Conservation (phyloP, 2,888 invertebrate species). For the Drosophila anomalata region DNA sequence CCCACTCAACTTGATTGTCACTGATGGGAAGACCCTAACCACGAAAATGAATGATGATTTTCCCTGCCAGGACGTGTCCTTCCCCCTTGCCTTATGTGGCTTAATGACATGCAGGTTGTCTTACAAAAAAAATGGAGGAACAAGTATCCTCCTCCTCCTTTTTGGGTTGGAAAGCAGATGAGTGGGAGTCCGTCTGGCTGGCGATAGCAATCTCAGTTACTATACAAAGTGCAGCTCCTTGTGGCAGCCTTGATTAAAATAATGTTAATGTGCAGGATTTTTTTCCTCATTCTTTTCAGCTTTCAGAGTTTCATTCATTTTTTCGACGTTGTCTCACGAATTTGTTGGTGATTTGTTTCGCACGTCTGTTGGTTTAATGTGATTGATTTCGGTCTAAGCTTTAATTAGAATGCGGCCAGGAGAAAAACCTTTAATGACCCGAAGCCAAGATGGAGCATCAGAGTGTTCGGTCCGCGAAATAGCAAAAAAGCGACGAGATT, state of each 20-base stretch:
- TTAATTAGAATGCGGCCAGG: slow-evolving; percentile 51
- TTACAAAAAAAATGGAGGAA: slow-evolving; percentile 35
- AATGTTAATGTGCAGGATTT: slow-evolving; percentile 48
- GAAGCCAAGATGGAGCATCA: slow-evolving; percentile 5
- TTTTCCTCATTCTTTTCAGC: slow-evolving; percentile 21
- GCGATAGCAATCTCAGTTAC: slow-evolving; percentile 56
- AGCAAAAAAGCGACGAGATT: slow-evolving; percentile 3
- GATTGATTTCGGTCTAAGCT: slow-evolving; percentile 52
- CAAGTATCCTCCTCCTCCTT: slow-evolving; percentile 38
- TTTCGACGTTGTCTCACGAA: slow-evolving; percentile 9
- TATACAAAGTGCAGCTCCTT: slow-evolving; percentile 45
- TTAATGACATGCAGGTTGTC: slow-evolving; percentile 71
- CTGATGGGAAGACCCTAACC: slow-evolving; percentile 17
- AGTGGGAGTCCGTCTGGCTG: slow-evolving; percentile 26
- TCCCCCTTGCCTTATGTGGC: slow-evolving; percentile 17
- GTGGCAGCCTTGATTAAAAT: slow-evolving; percentile 64
- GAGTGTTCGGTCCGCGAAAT: slow-evolving; percentile 2
- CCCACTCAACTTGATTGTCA: slow-evolving; percentile 38
- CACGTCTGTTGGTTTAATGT: slow-evolving; percentile 46
- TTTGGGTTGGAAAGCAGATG: slow-evolving; percentile 8
- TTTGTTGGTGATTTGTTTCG: slow-evolving; percentile 12
- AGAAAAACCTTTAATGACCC: slow-evolving; percentile 42
- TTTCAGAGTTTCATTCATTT: slow-evolving; percentile 2
- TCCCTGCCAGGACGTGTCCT: background rate
- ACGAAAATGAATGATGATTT: slow-evolving; percentile 35